phyloP scores from a whole-genome alignment of 2,113 vertebrate species.

The Rhinolophus sinicus region DNA sequence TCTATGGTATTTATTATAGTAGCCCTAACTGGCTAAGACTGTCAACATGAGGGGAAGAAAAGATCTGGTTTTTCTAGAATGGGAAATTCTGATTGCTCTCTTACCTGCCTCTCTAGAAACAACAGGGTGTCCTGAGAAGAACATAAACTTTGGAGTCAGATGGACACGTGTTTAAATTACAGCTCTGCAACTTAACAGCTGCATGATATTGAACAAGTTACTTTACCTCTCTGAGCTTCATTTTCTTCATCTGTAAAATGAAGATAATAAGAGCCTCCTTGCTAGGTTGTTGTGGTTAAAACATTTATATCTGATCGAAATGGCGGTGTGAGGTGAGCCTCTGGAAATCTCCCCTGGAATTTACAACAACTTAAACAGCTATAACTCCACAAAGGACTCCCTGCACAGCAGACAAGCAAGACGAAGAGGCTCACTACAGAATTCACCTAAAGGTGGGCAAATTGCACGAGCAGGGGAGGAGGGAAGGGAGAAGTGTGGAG shows the following conservation, averaged over 20 bases:
- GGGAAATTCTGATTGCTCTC: neutral
- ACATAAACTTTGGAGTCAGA: neutral
- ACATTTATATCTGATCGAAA: neutral
- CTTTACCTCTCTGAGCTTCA: neutral
- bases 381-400: too few species aligned
- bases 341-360: too few species aligned
- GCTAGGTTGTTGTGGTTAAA: constrained; percentile 1
- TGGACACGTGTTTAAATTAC: neutral
- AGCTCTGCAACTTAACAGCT: neutral
- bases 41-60: neutral
- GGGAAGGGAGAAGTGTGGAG: too few species aligned
- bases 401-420: too few species aligned
- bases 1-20: neutral
- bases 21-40: neutral
- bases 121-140: neutral
- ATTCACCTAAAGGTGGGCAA: too few species aligned
- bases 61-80: constrained; percentile 4
- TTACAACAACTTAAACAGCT: too few species aligned
- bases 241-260: constrained; percentile 1
- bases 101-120: neutral
- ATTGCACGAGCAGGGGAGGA: too few species aligned
- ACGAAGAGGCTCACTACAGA: too few species aligned
- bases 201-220: neutral
- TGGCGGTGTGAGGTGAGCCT: too few species aligned
- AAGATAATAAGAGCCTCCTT: neutral